Evolutionary conservation across 2,888 invertebrate species (phyloP), one percentile per base, ranked within the genome.

Genomic region (Phaonia tiefii): DNA sequence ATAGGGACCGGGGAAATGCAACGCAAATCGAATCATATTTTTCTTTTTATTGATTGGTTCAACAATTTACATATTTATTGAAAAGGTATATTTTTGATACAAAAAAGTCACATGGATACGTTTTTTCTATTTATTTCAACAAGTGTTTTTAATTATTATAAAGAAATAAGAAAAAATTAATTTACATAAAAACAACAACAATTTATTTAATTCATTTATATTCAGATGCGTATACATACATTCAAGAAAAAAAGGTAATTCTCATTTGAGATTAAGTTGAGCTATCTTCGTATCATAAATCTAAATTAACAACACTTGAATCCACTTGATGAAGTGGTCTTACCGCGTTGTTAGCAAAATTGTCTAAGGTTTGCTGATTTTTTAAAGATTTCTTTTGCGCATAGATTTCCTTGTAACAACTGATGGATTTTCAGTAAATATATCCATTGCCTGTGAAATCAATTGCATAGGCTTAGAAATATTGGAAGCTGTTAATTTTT

Each of bases 271-370:
- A 54, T 54, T 3, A 54, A 54, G 22, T 20, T 8, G 22, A 54
- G 54, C 54, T 54, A 54, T 54, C 8, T 54, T 58, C 39, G 39
- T 26, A 13, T 25, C 17, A 69, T 69, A 69, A 42, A 69, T 69
- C 42, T 54, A 69, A 69, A 39, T 54, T 54, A 69, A 54, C 42
- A 54, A 69, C 69, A 69, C 69, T 67, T 67, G 46, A 39, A 69
- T 54, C 69, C 46, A 54, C 44, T 70, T 70, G 54, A 70, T 56
- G 13, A 58, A 3, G 22, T 54, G 58, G 56, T 63, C 39, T 63
- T 63, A 42, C 39, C 11, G 63, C 17, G 39, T 39, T 39, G 20
- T 42, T 37, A 17, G 22, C 39, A 63, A 63, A 63, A 63, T n/a
- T 63, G 42, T 58, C 26, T 26, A 58, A 58, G 39, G 69, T 51